Evolutionary conservation across 1,140 invertebrate genomes (phyloP).

Genomic region (Drosophila arawakana): DNA sequence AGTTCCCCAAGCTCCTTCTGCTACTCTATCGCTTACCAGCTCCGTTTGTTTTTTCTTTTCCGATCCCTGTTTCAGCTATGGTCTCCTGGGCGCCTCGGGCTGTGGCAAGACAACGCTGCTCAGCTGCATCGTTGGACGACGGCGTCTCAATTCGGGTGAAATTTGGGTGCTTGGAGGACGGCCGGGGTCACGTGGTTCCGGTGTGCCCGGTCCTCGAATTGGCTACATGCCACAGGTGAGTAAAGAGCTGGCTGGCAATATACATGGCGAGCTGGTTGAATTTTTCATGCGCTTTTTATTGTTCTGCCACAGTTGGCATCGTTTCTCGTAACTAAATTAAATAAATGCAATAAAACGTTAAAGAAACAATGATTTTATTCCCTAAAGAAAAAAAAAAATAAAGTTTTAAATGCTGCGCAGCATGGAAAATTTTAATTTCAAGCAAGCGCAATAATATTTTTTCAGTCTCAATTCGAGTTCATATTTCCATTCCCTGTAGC

Average conservation of each 20-base stretch:
- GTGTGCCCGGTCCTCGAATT: constrained; percentile 92
- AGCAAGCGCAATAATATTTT: constrained; percentile 53
- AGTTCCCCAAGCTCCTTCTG: constrained; percentile 6
- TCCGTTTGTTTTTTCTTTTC: background rate
- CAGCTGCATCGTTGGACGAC: constrained; percentile 93
- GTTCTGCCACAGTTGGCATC: constrained; percentile 46
- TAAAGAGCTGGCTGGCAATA: constrained; percentile 6
- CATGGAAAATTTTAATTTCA: constrained; percentile 17
- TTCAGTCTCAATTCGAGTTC: background rate
- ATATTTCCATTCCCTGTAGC: background rate
- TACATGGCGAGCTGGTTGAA: constrained; percentile 37
- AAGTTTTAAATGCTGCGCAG: constrained; percentile 62
- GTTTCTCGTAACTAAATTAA: constrained; percentile 70
- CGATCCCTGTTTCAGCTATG: constrained; percentile 88
- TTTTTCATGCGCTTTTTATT: constrained; percentile 77
- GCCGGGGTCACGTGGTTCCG: constrained; percentile 92
- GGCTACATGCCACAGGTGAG: constrained; percentile 89
- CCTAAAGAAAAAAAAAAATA: constrained; percentile 10
- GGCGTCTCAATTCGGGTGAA: constrained; percentile 92
- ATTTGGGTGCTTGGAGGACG: constrained; percentile 94
- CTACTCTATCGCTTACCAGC: constrained; percentile 12
- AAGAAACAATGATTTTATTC: constrained; percentile 25
- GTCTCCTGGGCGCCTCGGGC: constrained; percentile 93
- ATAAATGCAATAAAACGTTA: constrained; percentile 75
- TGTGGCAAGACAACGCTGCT: constrained; percentile 94